Evolutionary conservation across 2,113 vertebrate species (phyloP).

Genomic region (Eulemur macaco): DNA sequence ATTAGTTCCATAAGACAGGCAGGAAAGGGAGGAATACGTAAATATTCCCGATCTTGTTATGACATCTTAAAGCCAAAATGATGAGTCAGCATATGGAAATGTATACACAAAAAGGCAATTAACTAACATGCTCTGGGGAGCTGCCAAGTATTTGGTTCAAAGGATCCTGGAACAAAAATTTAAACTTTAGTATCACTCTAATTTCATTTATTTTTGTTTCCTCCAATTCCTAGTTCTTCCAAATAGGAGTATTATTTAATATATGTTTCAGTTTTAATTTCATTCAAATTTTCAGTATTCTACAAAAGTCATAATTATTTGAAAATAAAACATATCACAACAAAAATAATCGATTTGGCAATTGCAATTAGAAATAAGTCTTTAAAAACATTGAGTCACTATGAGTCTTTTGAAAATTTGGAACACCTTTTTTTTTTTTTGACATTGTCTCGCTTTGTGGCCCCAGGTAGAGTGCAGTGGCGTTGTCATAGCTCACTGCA

Average conservation of each 20-base stretch:
- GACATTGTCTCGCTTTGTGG: no score
- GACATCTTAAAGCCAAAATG: slow-evolving; percentile 44
- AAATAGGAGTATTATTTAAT: slow-evolving; percentile 30
- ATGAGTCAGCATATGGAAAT: slow-evolving; percentile 43
- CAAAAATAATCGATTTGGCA: slow-evolving; percentile 26
- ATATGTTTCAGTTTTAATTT: neutral
- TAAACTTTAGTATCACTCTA: neutral
- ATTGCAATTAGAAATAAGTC: neutral
- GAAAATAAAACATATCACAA: slow-evolving; percentile 35
- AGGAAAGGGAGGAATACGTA: slow-evolving; percentile 41
- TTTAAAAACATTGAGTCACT: neutral
- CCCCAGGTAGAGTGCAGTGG: no score
- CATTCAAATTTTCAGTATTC: slow-evolving; percentile 21
- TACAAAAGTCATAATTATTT: slow-evolving; percentile 14
- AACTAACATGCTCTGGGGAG: neutral
- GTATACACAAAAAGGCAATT: slow-evolving; percentile 51
- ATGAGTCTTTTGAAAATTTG: slow-evolving; percentile 16
- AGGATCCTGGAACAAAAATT: neutral
- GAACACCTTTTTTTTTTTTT: neutral
- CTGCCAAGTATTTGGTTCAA: slow-evolving; percentile 51
- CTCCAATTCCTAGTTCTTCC: neutral
- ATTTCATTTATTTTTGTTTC: neutral
- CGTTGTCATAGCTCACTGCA: no score
- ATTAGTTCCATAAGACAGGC: slow-evolving; percentile 20
- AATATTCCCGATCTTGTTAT: slow-evolving; percentile 38